Percentiles rank a stretch among this genome's conserved stretches.
Conservation (phyloP, 2,888 invertebrate genomes). For the Apamea sordens region DNA sequence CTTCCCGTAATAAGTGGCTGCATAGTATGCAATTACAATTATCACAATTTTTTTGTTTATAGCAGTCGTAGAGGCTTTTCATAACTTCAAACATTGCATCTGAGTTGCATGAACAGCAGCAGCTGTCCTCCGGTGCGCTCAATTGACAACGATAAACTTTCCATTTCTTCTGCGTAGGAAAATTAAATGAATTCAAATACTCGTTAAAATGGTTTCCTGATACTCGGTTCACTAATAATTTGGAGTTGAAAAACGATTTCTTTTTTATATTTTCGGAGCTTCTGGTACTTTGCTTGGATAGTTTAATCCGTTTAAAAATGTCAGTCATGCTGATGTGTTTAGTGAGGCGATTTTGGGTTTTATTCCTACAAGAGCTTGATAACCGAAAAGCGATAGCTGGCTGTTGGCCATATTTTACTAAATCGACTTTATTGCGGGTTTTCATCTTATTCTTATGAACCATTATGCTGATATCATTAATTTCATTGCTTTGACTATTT, state of each 20-base stretch:
- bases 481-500: conserved; percentile 4
- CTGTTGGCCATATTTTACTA: conserved; percentile 13
- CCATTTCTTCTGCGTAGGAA: conserved; percentile 42
- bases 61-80: conserved; percentile 84
- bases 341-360: conserved; percentile 2
- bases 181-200: conserved; percentile 29
- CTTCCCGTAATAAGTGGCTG: conserved; percentile 70
- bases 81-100: conserved; percentile 85
- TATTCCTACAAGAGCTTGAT: conserved; percentile 19
- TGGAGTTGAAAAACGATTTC: conserved; percentile 14
- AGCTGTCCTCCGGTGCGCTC: conserved; percentile 73
- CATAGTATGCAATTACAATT: conserved; percentile 82
- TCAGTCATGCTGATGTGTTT: conserved; percentile 44
- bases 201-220: conserved; percentile 28
- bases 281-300: conserved; percentile 21
- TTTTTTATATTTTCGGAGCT: conserved; percentile 33
- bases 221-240: conserved; percentile 38
- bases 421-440: conserved; percentile 22
- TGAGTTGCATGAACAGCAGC: conserved; percentile 74
- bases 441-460: conserved; percentile 50
- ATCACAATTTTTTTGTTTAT: conserved; percentile 83
- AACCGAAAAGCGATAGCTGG: conserved; percentile 39
- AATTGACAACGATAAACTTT: conserved; percentile 70
- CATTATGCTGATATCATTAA: conserved; percentile 33
- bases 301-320: conserved; percentile 23